Conservation (phyloP, 64 coral and sea anemone genomes). For the Actinia equina region DNA sequence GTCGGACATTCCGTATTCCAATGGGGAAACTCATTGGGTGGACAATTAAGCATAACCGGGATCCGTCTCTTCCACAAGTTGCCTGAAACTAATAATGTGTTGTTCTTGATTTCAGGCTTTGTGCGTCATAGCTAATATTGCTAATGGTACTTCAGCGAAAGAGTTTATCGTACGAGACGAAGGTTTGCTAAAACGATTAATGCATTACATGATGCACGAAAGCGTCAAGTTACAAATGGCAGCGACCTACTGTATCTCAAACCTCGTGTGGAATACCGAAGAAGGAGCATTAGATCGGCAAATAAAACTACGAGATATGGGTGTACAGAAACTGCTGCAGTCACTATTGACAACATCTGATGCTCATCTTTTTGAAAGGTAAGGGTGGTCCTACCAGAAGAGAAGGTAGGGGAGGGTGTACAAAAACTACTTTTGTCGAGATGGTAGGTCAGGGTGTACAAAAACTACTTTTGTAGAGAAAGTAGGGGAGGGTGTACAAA, state of each 20-base stretch:
- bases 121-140: conserved; percentile 93
- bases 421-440: conserved; percentile 87
- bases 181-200: conserved; percentile 51
- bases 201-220: conserved; percentile 94
- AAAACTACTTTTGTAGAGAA: too few species aligned
- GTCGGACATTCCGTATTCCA: too few species aligned
- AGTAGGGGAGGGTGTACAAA: too few species aligned
- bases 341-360: conserved; percentile 82
- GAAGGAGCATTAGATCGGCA: conserved; percentile 78
- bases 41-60: too few species aligned
- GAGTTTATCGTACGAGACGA: conserved; percentile 91
- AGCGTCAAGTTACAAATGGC: conserved; percentile 93
- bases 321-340: conserved; percentile 85
- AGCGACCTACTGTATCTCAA: conserved; percentile 85
- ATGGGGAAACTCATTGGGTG: too few species aligned
- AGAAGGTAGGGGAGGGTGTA: conserved; percentile 22
- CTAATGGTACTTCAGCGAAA: conserved; percentile 82
- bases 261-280: conserved; percentile 89
- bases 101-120: conserved; percentile 50
- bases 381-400: neutral
- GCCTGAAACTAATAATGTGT: too few species aligned
- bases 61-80: too few species aligned
- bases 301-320: conserved; percentile 78
- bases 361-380: conserved; percentile 92
- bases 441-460: too few species aligned